Conservation (phyloP, 1,140 invertebrate genomes). For the Drosophila virilis region DNA sequence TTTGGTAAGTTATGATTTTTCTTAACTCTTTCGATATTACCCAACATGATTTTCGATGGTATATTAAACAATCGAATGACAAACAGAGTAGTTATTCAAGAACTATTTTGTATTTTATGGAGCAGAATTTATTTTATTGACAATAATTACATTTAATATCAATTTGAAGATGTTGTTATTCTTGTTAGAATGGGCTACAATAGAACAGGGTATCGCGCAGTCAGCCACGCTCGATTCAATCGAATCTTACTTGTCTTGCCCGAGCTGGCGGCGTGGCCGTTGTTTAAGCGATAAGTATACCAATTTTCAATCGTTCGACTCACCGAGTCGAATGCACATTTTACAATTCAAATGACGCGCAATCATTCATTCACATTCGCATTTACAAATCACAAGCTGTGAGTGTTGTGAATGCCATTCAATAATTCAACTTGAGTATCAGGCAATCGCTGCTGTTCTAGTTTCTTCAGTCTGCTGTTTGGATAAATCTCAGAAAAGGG, state of each 20-base stretch:
- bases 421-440: slow-evolving; percentile 39
- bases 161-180: too few relatives aligned
- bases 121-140: too few relatives aligned
- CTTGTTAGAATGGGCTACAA: too few relatives aligned
- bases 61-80: too few relatives aligned
- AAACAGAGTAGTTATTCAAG: too few relatives aligned
- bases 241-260: background rate
- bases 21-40: too few relatives aligned
- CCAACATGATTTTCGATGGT: too few relatives aligned
- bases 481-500: slow-evolving; percentile 12
- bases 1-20: too few relatives aligned
- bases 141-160: background rate
- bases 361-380: slow-evolving; percentile 37
- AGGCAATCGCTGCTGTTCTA: background rate
- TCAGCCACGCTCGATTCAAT: background rate
- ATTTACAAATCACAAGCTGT: background rate
- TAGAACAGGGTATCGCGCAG: background rate
- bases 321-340: slow-evolving; percentile 48
- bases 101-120: too few relatives aligned
- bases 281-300: slow-evolving; percentile 3
- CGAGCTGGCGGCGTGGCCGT: background rate
- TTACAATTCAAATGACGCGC: slow-evolving; percentile 45
- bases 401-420: slow-evolving; percentile 25
- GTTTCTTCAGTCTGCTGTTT: slow-evolving; percentile 6
- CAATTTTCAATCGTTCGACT: slow-evolving; percentile 37